phyloP scores from a whole-genome alignment of 2,888 invertebrate species.

The Limnephilus rhombicus region DNA sequence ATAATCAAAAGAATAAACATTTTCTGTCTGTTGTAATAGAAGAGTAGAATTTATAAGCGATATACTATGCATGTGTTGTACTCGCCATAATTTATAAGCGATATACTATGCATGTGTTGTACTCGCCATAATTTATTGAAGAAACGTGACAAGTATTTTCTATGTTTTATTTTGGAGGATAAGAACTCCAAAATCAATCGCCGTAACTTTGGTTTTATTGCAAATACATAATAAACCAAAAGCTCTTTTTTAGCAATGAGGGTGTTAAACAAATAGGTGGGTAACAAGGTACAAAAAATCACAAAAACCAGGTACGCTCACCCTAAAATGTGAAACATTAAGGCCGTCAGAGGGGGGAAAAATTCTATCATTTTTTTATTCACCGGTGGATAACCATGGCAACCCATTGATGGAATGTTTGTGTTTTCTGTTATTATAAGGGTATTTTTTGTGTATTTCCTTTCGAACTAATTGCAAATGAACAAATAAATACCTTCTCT shows the following conservation, averaged over 20 bases:
- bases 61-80: neutral
- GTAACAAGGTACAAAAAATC: neutral
- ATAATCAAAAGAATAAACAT: no score
- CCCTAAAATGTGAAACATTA: neutral
- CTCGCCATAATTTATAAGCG: neutral
- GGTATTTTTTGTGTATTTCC: neutral
- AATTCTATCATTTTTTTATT: neutral
- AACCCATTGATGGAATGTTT: neutral
- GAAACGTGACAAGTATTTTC: neutral
- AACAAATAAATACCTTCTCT: neutral
- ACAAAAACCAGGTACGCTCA: neutral
- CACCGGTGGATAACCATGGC: neutral
- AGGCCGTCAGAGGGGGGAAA: neutral
- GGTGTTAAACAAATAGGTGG: neutral
- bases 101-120: neutral
- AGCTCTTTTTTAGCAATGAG: neutral
- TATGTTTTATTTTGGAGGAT: neutral
- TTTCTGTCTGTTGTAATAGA: no score
- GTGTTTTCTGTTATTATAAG: neutral
- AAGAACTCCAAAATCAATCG: neutral
- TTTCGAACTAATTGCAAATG: neutral
- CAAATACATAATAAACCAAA: neutral
- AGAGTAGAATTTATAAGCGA: neutral
- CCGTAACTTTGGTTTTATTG: no score
- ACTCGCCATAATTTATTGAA: neutral